Base-by-base conservation (phyloP, 2,797 vertebrate genomes). In the Parambassis ranga region DNA sequence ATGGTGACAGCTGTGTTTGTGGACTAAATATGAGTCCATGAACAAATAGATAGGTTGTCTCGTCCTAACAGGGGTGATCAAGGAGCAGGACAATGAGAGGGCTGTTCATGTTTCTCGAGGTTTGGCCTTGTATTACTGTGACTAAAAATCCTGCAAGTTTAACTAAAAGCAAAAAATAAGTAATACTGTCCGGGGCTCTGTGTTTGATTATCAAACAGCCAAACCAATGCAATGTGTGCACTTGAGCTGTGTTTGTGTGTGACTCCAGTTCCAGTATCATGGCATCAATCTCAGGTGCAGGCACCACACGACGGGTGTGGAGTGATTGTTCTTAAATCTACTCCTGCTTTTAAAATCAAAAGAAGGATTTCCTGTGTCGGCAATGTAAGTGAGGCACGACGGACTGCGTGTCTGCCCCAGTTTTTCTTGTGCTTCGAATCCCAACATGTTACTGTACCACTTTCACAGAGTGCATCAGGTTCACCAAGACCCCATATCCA, bases 351-450 rank as follows among this genome's bases (percentile, higher is more conserved):
- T 77, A 76, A 65, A 87, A 84, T 91, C 83, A 91, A 91, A 91
- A 72, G 81, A 51, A 90, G 90, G 91, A 93, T 92, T 92, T 92
- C 91, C 92, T 91, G 90, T 90, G 83, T 89, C 61, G 28, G 72
- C 75, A 26, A 9, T 62, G 79, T 53, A 39, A 78, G 77, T 18
- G 26, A 84, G 68, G 74, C 42, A 64, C 67, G 38, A 63, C 61
- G 77, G 80, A 83, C 48, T 65, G 51, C 33, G 19, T n/a, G 77
- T 82, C 75, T 84, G 62, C 67, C 79, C 56, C 63, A 64, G 18
- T 81, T 87, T 88, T 80, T 85, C 85, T 75, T 32, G 71, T 23
- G 19, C 66, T 75, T 35, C 37, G 63, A 74, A 74, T 75, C 39
- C 47, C 68, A 68, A 75, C 61, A 2, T 26, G 67, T 71, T 62